Percentiles rank a stretch among this genome's conserved stretches.
Conservation (phyloP, 1,140 invertebrate genomes). For the Drosophila persimilis region DNA sequence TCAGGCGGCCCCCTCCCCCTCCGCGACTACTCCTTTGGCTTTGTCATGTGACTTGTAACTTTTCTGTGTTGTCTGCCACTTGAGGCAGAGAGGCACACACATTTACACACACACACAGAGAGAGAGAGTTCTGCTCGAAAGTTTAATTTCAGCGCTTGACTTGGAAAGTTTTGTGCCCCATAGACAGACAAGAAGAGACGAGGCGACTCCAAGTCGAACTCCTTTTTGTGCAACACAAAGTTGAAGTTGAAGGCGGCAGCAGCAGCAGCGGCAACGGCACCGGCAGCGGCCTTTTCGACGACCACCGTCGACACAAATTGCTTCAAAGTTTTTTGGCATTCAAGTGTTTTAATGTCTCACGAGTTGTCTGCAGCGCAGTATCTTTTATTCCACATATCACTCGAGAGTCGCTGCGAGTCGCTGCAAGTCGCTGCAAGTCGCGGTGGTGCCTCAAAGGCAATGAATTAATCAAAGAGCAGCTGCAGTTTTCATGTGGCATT, state of each 20-base stretch:
- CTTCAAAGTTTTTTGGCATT: constrained; percentile 69
- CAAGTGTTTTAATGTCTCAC: constrained; percentile 79
- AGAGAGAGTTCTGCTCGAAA: constrained; percentile 62
- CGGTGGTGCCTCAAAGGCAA: constrained; percentile 12
- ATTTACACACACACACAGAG: constrained; percentile 27
- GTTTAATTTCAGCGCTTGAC: constrained; percentile 78
- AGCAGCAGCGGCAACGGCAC: constrained; percentile 10
- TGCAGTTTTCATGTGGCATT: constrained; percentile 55
- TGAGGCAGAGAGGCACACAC: constrained; percentile 29
- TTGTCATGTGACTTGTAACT: constrained; percentile 79
- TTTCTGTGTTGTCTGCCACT: constrained; percentile 51
- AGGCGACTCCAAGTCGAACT: not conserved
- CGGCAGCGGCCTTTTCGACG: constrained; percentile 55
- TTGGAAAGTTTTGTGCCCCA: constrained; percentile 57
- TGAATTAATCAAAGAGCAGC: constrained; percentile 74
- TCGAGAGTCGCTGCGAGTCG: no score
- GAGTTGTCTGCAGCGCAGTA: constrained; percentile 40
- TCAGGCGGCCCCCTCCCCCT: not conserved
- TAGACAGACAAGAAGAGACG: constrained; percentile 23
- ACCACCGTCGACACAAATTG: constrained; percentile 58
- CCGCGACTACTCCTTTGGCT: constrained; percentile 20
- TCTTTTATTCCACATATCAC: constrained; percentile 12
- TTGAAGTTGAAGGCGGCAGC: constrained; percentile 26
- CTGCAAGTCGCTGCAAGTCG: no score
- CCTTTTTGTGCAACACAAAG: constrained; percentile 19